Evolutionary conservation across 2,888 invertebrate species (phyloP), one percentile per base, ranked within the genome.

Genomic region (Papilio elwesi): DNA sequence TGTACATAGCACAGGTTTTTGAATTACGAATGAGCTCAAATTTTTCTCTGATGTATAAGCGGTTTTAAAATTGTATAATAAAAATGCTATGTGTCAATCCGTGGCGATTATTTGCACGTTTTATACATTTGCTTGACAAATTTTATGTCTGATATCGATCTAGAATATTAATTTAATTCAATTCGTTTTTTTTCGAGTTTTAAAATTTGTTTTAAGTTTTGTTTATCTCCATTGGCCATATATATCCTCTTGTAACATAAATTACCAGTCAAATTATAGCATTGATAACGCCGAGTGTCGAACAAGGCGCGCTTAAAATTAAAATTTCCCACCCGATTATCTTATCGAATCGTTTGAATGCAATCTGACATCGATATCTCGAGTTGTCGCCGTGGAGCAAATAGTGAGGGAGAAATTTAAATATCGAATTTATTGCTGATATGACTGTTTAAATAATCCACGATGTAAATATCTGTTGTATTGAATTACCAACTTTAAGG

Each of bases 251-350:
- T 66, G 65, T 66, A 69, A 66, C 57, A 70, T 73, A 70, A 73
- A 73, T 73, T 69, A 66, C 59, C 57, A 51, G 57, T 65, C 69
- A 55, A 57, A 73, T 63, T 55, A 65, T 53, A 38, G 64, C 43
- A 55, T 52, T 49, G 68, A 69, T 69, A 69, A 69, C 36, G 49
- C 55, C 51, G 65, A 59, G 66, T 51, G 69, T 62, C 65, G 65
- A 51, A 64, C 55, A 65, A 59, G 68, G 47, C 51, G 57, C 38
- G 68, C 47, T 57, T 73, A 57, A 73, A 69, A 73, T 73, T 69
- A 73, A 73, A 69, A 73, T 73, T 73, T 73, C 64, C 65, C 59
- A 69, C 73, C 15, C 65, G 69, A 73, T 73, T 69, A 73, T 73
- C 73, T 73, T 73, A 73, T 73, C 73, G 64, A 49, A 47, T 57